These are phyloP conservation scores for Didymodactylos carnosus DNA, from an alignment of 2,888 invertebrate species.

Conservation along the genomic window DNA sequence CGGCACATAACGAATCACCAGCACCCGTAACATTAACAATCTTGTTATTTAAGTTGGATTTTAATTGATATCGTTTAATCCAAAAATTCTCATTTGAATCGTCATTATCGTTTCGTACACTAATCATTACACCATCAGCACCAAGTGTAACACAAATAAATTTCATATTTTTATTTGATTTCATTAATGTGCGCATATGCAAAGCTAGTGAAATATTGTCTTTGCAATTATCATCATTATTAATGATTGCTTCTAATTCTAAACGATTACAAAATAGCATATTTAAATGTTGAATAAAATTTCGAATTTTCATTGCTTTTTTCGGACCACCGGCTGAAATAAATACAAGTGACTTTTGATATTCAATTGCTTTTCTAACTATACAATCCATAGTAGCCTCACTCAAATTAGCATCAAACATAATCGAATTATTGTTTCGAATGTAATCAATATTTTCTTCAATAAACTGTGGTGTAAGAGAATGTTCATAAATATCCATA, in stretches of 20 bases:
- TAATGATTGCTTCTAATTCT: not conserved
- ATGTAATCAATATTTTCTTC: not conserved
- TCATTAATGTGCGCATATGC: not conserved
- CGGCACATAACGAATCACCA: conserved; percentile 8
- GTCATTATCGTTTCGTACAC: no score
- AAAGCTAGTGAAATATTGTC: not conserved
- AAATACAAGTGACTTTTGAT: conserved; percentile 2
- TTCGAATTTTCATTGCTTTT: not conserved
- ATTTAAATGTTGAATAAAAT: not conserved
- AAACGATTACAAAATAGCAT: not conserved
- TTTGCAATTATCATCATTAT: no score
- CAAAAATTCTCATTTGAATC: no score
- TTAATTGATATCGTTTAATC: not conserved
- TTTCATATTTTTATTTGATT: not conserved
- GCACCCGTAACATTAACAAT: conserved; percentile 11
- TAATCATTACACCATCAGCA: not conserved
- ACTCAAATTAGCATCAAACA: conserved; percentile 10
- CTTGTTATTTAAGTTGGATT: not conserved
- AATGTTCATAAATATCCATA: conserved; percentile 51
- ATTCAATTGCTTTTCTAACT: not conserved
- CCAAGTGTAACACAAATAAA: not conserved
- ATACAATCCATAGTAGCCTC: not conserved
- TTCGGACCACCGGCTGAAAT: conserved; percentile 6
- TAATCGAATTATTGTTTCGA: not conserved
- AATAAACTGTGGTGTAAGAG: conserved; percentile 43